Evolutionary conservation across 2,113 vertebrate species (phyloP).

Genomic region (Bufo gargarizans): DNA sequence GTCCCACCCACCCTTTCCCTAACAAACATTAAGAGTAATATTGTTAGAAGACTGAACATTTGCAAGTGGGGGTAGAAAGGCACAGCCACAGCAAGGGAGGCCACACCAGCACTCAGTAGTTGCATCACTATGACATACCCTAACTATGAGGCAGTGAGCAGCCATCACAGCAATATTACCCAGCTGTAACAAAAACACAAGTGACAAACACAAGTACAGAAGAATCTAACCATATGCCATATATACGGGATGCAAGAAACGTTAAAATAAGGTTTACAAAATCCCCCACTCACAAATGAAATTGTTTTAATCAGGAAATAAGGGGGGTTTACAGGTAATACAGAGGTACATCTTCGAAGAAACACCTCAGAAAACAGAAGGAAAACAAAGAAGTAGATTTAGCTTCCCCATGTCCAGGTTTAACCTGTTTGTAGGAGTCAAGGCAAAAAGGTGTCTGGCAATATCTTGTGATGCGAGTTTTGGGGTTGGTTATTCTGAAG

Average conservation of each 20-base stretch:
- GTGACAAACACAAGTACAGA: slow-evolving; percentile 19
- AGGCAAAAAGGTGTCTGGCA: slow-evolving; percentile 56
- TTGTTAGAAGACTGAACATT: slow-evolving; percentile 46
- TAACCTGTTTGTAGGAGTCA: slow-evolving; percentile 37
- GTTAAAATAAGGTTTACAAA: neutral
- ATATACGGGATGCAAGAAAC: neutral
- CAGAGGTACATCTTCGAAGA: neutral
- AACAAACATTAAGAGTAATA: slow-evolving; percentile 36
- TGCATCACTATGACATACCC: slow-evolving; percentile 41
- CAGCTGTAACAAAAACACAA: slow-evolving; percentile 28
- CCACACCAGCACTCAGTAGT: slow-evolving; percentile 48
- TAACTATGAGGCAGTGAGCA: slow-evolving; percentile 45
- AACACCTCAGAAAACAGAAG: slow-evolving; percentile 6
- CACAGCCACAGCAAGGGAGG: slow-evolving; percentile 57
- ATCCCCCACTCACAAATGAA: slow-evolving; percentile 26
- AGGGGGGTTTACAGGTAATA: neutral
- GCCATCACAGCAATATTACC: slow-evolving; percentile 35
- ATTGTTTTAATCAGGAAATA: neutral
- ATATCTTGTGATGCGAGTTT: slow-evolving; percentile 24
- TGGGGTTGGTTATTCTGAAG: slow-evolving; percentile 31
- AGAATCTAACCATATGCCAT: slow-evolving; percentile 23
- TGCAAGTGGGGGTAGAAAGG: slow-evolving; percentile 53
- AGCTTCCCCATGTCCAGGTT: slow-evolving; percentile 36
- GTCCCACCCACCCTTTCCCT: slow-evolving; percentile 35
- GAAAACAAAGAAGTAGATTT: neutral